Base-by-base conservation (phyloP, 2,113 vertebrate genomes). In the Syngnathoides biaculeatus region DNA sequence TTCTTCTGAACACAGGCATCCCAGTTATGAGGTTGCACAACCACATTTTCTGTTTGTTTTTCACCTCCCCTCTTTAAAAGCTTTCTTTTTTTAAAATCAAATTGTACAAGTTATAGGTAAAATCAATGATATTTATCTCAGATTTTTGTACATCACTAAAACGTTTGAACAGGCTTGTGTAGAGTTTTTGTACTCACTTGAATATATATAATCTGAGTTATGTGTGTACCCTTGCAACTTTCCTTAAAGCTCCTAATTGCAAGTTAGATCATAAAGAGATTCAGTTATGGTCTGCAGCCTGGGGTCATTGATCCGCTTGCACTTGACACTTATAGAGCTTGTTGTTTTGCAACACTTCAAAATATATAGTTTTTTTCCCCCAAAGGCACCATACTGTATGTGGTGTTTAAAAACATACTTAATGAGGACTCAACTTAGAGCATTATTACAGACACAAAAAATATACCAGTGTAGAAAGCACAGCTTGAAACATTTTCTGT, bases 201-300 rank as follows among this genome's bases (percentile, higher is more conserved):
- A 55, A 26, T 26, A 13, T 26, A 26, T 57, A 57, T 27, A 55
- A 35, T 65, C 20, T 35, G 30, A 35, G 30, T 35, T 65, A 66
- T 65, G 19, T n/a, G 24, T 15, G 5, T 75, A 15, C 47, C 22
- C 57, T 68, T 73, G 64, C n/a, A 71, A 57, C 40, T 68, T 22
- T 35, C 57, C 30, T 45, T 20, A 26, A 22, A 66, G 20, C 40
- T 14, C 7, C 60, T 71, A 57, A 71, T 64, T 60, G 19, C 43
- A 60, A 57, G 55, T 8, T 20, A 40, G 9, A 35, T 53, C 26
- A 69, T 47, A 67, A n/a, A 72, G 48, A 19, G 9, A 59, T 10
- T n/a, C 24, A 14, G 7, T 59, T 53, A 2, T 20, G 40, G 35
- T 43, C 5, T 39, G 5, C 39, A 64, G 12, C 11, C 40, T 24